These are phyloP conservation scores for Ophion ventricosus DNA, from an alignment of 2,888 invertebrate species.

Conservation along the genomic window DNA sequence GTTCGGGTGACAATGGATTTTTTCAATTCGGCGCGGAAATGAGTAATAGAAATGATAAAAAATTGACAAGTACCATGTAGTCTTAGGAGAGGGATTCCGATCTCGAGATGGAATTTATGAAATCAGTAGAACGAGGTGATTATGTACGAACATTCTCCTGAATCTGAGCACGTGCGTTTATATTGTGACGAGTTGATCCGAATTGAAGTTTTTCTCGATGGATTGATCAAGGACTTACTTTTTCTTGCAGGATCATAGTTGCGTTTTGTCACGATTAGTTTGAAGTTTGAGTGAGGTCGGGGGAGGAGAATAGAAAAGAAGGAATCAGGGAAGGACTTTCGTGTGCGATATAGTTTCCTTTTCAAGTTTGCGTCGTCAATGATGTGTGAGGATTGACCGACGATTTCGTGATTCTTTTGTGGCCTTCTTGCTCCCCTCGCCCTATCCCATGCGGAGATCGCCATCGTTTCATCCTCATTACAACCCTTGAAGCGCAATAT, in stretches of 20 bases:
- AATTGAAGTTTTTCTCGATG: background rate
- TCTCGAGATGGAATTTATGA: no score
- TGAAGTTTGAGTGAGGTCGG: background rate
- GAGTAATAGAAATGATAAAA: no score
- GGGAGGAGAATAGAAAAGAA: background rate
- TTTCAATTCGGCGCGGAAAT: no score
- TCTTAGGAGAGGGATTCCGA: no score
- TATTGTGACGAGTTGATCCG: background rate
- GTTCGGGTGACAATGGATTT: no score
- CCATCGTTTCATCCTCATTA: slow-evolving; percentile 4
- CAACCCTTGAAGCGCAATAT: background rate
- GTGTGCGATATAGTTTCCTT: slow-evolving; percentile 9
- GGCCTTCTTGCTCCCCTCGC: background rate
- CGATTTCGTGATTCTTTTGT: slow-evolving; percentile 20
- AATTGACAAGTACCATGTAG: no score
- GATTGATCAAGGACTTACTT: no score
- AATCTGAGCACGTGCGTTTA: background rate
- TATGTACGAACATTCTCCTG: no score
- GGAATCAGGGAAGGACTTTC: background rate
- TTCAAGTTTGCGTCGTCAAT: background rate
- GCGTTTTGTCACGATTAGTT: background rate
- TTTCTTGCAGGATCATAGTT: no score
- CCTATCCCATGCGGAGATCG: background rate
- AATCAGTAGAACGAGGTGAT: no score
- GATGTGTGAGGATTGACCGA: slow-evolving; percentile 12